phyloP scores from a whole-genome alignment of 2,797 vertebrate genomes.

The Sebastes trivittatus region DNA sequence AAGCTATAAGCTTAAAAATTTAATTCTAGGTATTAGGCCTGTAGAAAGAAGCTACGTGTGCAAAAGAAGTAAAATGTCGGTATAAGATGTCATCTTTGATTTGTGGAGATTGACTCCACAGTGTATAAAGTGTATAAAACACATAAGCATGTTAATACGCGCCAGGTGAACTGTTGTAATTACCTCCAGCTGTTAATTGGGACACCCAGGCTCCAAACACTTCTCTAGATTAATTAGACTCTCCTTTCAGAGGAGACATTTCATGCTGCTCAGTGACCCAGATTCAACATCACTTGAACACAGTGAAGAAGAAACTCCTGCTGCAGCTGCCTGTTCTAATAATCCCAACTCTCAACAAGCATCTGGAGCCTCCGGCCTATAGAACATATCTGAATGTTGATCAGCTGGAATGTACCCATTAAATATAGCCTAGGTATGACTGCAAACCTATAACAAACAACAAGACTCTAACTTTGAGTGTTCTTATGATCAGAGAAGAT shows the following conservation, averaged over 20 bases:
- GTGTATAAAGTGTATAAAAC: not conserved
- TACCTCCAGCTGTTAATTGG: conserved; percentile 61
- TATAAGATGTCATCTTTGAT: not conserved
- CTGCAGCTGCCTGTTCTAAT: conserved; percentile 35
- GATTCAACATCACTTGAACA: conserved; percentile 62
- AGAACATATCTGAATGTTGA: conserved; percentile 3
- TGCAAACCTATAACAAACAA: not conserved
- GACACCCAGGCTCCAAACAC: conserved; percentile 45
- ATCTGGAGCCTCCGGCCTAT: conserved; percentile 10
- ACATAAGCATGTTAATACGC: conserved; percentile 49
- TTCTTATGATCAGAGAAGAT: no score
- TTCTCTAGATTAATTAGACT: conserved; percentile 71
- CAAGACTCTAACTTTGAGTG: not conserved
- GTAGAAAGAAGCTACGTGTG: not conserved
- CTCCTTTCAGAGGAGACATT: conserved; percentile 51
- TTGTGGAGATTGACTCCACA: not conserved
- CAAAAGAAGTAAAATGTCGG: not conserved
- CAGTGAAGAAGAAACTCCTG: conserved; percentile 28
- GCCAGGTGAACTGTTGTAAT: conserved; percentile 50
- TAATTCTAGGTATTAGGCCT: not conserved
- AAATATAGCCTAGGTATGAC: not conserved
- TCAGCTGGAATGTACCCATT: conserved; percentile 23
- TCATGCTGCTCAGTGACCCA: conserved; percentile 76
- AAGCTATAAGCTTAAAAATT: not conserved
- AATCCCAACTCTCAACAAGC: conserved; percentile 11